A percentile compares a stretch with the other conserved stretches of the same genome.
These are phyloP conservation scores for Capricornis sumatraensis DNA, from an alignment of 2,113 vertebrate species.

Conservation along the genomic window DNA sequence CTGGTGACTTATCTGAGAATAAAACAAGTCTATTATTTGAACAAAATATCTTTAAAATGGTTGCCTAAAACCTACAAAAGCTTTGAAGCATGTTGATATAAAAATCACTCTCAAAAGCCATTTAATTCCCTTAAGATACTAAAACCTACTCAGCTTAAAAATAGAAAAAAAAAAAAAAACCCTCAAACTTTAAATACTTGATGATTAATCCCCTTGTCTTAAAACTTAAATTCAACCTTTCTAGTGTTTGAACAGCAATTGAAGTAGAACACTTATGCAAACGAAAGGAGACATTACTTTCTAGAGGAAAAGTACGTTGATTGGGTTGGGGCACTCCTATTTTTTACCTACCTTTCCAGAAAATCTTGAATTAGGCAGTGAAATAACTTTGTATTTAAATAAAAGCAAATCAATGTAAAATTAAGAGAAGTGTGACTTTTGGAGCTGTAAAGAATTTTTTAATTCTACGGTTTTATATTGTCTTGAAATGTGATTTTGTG, in stretches of 20 bases:
- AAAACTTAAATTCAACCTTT: constrained; percentile 38
- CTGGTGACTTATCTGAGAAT: constrained; percentile 69
- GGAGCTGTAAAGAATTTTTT: neutral
- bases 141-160: constrained; percentile 47
- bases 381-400: neutral
- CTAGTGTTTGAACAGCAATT: constrained; percentile 23
- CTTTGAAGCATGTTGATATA: constrained; percentile 72
- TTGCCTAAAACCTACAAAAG: constrained; percentile 66
- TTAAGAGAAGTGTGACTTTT: neutral
- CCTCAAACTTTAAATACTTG: constrained; percentile 16
- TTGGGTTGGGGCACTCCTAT: neutral
- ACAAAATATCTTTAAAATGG: constrained; percentile 67
- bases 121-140: constrained; percentile 66
- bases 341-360: neutral
- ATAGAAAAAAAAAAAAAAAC: neutral
- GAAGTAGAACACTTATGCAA: constrained; percentile 30
- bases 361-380: neutral
- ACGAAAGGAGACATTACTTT: neutral
- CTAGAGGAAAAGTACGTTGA: neutral
- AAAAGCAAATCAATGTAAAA: neutral
- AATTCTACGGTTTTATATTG: neutral
- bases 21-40: constrained; percentile 78
- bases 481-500: neutral
- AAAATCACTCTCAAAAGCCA: constrained; percentile 56
- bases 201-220: constrained; percentile 48